These are phyloP conservation scores for Agriotes lineatus DNA, from an alignment of 2,888 invertebrate genomes.

Conservation along the genomic window DNA sequence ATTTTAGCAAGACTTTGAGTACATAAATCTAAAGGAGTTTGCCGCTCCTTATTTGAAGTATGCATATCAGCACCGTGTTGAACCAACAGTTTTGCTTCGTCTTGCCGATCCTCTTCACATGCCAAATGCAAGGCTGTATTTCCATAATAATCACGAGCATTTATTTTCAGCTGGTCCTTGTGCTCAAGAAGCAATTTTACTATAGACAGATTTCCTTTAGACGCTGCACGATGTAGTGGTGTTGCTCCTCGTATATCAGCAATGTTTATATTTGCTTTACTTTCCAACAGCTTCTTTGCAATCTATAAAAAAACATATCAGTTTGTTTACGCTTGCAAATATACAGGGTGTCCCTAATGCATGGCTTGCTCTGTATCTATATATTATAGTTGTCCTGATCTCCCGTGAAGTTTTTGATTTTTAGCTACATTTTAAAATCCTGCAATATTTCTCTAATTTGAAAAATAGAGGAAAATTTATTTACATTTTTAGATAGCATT, in stretches of 20 bases:
- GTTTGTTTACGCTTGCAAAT: no score
- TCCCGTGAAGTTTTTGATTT: no score
- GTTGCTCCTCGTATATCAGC: slow-evolving; percentile 78
- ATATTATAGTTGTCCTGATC: no score
- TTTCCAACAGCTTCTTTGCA: slow-evolving; percentile 74
- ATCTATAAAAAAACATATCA: slow-evolving; percentile 73
- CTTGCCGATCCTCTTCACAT: slow-evolving; percentile 82
- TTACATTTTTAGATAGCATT: no score
- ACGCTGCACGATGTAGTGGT: slow-evolving; percentile 84
- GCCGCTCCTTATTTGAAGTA: slow-evolving; percentile 74
- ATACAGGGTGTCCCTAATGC: no score
- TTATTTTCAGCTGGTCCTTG: slow-evolving; percentile 68
- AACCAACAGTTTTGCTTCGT: slow-evolving; percentile 75
- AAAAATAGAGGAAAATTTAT: no score
- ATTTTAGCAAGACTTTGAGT: slow-evolving; percentile 48
- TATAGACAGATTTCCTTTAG: slow-evolving; percentile 78
- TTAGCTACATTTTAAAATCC: no score
- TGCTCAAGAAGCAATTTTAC: slow-evolving; percentile 75
- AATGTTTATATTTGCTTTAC: slow-evolving; percentile 78
- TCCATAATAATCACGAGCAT: slow-evolving; percentile 77
- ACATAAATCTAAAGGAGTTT: slow-evolving; percentile 76
- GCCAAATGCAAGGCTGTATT: slow-evolving; percentile 86
- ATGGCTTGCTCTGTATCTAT: no score
- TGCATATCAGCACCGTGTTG: slow-evolving; percentile 74
- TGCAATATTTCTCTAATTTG: no score